Base-by-base conservation (phyloP, 1,140 invertebrate genomes). In the Apis cerana region DNA sequence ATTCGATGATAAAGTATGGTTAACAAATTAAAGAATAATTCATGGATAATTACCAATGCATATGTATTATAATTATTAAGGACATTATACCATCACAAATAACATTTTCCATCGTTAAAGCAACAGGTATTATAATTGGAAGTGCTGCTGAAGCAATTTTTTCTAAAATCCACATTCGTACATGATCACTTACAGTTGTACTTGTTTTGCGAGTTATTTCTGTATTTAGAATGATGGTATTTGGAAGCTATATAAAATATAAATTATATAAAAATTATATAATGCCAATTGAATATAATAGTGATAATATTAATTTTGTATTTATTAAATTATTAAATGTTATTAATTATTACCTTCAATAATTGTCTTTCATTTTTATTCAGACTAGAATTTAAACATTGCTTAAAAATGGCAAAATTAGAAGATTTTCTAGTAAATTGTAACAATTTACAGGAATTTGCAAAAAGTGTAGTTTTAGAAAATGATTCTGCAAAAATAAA, bases 151-250 rank as follows among this genome's bases (percentile, higher is more conserved):
- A 94, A 4, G 97, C 88, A 62, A 95, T 65, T 86, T 95, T 95
- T 92, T 98, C 97, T 0, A 96, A 90, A 19, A 96, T 95, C 97
- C 97, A 98, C 17, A 97, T 80, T 61, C 94, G 93, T 7, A 95
- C 94, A 90, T 97, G 96, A 90, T 95, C 93, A 54, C 92, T 90
- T 19, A 83, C 85, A 54, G 86, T 76, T 67, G 56, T 19, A 27
- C 91, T 91, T n/a, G 91, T 78, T 83, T 90, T 90, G 70, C 92
- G 87, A 59, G 23, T 81, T 78, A 92, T 89, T 78, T 85, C 88
- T 2, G 77, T 62, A 19, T 74, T 82, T 12, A 83, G 48, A 33
- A 48, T 61, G 21, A 48, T 61, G 21, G 67, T 12, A 52, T 64
- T 68, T 75, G 71, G 77, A 13, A 88, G 27, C 86, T 89, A 61